Conservation (phyloP, 1,140 invertebrate genomes). For the Panulirus ornatus region DNA sequence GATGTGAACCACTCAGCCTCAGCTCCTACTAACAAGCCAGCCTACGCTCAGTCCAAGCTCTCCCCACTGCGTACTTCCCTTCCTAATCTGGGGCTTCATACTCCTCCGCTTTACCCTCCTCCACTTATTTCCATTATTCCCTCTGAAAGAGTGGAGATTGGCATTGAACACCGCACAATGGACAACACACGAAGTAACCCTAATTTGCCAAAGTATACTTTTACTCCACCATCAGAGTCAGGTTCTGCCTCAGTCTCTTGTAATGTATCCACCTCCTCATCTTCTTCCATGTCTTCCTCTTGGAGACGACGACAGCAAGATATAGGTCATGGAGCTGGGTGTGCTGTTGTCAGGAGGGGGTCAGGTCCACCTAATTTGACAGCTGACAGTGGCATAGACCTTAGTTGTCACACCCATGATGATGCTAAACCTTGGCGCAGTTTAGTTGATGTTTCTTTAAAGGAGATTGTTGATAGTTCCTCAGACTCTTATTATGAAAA, state of each 20-base stretch:
- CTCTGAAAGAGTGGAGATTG: conserved; percentile 62
- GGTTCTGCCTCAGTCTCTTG: conserved; percentile 59
- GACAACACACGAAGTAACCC: conserved; percentile 71
- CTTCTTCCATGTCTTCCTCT: conserved; percentile 58
- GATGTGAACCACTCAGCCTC: conserved; percentile 64
- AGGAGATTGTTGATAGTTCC: conserved; percentile 16
- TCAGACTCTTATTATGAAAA: neutral
- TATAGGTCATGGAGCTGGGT: conserved; percentile 67
- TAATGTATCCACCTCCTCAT: conserved; percentile 62
- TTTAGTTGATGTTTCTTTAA: conserved; percentile 60
- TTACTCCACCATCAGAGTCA: conserved; percentile 65
- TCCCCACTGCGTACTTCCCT: conserved; percentile 69
- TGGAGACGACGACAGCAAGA: conserved; percentile 44
- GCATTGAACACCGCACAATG: conserved; percentile 67
- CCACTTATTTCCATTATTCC: conserved; percentile 67
- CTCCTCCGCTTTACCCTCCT: conserved; percentile 58
- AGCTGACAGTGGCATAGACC: conserved; percentile 64
- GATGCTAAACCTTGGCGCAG: conserved; percentile 71
- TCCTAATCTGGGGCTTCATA: conserved; percentile 55
- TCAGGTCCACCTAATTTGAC: conserved; percentile 60
- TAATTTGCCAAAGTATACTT: conserved; percentile 73
- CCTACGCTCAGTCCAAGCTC: conserved; percentile 70
- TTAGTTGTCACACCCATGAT: conserved; percentile 71
- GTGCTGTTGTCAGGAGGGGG: conserved; percentile 45
- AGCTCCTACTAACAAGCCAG: conserved; percentile 73